Evolutionary conservation across 1,140 invertebrate species (phyloP), one percentile per base, ranked within the genome.

Genomic region (Neoseiulus cucumeris): DNA sequence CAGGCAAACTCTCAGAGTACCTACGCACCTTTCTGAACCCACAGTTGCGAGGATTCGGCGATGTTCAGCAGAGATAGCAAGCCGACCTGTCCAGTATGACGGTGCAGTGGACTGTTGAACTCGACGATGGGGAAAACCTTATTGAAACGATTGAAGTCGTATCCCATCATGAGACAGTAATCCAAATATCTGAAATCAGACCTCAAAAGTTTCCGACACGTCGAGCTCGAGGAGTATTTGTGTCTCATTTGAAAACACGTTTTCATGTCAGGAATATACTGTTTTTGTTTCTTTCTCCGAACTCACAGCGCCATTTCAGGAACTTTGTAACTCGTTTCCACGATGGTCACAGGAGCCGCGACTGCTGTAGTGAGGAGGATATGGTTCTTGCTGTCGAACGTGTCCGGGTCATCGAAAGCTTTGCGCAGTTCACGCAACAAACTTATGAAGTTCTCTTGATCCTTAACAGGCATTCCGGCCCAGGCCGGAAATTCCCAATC

Each of bases 101-200:
- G 72, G 73, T 82, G 87, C 0, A 93, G 75, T 0, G 89, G 88
- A 0, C 89, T 81, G 75, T 91, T 91, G 0, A 87, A 76, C 42
- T 83, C 87, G 41, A 89, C 91, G 64, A 89, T 82, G 5, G 87
- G 87, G 20, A 84, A 84, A 68, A 82, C 82, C 73, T 80, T 79
- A 1, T 82, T 80, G 70, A 82, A 91, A 69, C 83, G 85, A 74
- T 92, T 87, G 71, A 83, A 92, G 73, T 93, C 89, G 72, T 93
- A 94, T 0, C 84, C 81, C 89, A 92, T 92, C 4, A 94, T 70
- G 74, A 88, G 90, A 0, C 90, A 80, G 78, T 84, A 90, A 74
- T 92, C 89, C 1, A 87, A 80, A 74, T 85, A 78, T 59, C 84
- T 85, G 70, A 64, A 75, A 76, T 72, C 64, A 71, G 69, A 71